phyloP scores from a whole-genome alignment of 30 jellyfish, hydroid and myxozoan species.

The Morbakka virulenta region DNA sequence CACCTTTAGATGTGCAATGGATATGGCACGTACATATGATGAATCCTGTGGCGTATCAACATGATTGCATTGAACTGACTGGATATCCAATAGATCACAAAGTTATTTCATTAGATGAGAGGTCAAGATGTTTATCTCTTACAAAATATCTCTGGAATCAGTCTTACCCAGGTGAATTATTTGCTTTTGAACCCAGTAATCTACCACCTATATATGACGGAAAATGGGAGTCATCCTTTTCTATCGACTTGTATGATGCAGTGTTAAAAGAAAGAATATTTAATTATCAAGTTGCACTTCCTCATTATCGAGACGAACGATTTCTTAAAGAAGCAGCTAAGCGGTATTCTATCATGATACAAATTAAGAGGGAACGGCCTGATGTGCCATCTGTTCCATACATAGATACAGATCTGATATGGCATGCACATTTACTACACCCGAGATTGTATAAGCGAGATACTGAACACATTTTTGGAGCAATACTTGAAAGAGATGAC shows the following conservation, averaged over 20 bases:
- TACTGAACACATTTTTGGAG: slow-evolving; percentile 45
- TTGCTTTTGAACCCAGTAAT: slow-evolving; percentile 51
- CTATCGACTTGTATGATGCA: slow-evolving; percentile 56
- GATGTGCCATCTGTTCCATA: slow-evolving; percentile 76
- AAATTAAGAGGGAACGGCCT: slow-evolving; percentile 59
- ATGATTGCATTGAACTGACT: slow-evolving; percentile 53
- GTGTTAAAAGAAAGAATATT: slow-evolving; percentile 62
- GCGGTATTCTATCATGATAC: slow-evolving; percentile 72
- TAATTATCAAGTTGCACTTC: slow-evolving; percentile 73
- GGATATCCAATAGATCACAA: slow-evolving; percentile 60
- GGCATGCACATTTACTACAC: slow-evolving; percentile 92
- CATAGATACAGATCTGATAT: slow-evolving; percentile 74
- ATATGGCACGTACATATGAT: slow-evolving; percentile 87
- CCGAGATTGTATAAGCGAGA: slow-evolving; percentile 50
- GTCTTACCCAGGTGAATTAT: slow-evolving; percentile 69
- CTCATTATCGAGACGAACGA: slow-evolving; percentile 62
- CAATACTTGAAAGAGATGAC: slow-evolving; percentile 60
- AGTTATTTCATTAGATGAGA: slow-evolving; percentile 24
- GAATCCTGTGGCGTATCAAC: slow-evolving; percentile 76
- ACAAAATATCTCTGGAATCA: slow-evolving; percentile 66
- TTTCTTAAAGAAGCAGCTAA: slow-evolving; percentile 70
- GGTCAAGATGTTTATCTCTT: not conserved
- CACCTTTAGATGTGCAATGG: slow-evolving; percentile 90
- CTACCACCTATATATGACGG: slow-evolving; percentile 49
- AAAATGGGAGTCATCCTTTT: slow-evolving; percentile 4